phyloP scores from a whole-genome alignment of 2,888 invertebrate genomes.

The Lobophora halterata region DNA sequence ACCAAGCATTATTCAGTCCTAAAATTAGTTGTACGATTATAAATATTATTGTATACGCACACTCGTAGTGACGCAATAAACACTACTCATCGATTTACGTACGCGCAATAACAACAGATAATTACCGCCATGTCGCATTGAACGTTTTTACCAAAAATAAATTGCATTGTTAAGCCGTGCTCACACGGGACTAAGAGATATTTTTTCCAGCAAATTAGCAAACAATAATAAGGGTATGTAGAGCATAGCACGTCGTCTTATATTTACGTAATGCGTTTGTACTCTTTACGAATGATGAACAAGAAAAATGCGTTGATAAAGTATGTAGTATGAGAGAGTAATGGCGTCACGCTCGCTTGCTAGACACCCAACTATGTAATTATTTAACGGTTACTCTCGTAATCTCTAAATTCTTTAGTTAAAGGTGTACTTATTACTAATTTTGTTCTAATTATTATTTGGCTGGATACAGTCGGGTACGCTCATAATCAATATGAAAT shows the following conservation, averaged over 20 bases:
- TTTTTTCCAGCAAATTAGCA: conserved; percentile 41
- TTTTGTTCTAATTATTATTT: no score
- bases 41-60: conserved; percentile 6
- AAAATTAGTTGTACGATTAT: conserved; percentile 3
- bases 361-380: conserved; percentile 28
- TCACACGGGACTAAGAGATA: conserved; percentile 40
- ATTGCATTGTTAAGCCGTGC: conserved; percentile 19
- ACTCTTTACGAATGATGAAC: conserved; percentile 40
- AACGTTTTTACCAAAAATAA: conserved; percentile 15
- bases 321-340: conserved; percentile 25
- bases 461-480: no score
- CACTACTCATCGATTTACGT: conserved; percentile 22
- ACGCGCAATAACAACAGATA: conserved; percentile 26
- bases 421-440: conserved; percentile 8
- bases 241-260: conserved; percentile 47
- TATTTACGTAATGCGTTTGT: conserved; percentile 45
- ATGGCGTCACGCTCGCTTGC: conserved; percentile 33
- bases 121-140: conserved; percentile 8
- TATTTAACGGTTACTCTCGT: conserved; percentile 24
- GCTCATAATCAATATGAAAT: no score
- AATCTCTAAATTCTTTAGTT: conserved; percentile 29
- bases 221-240: conserved; percentile 49
- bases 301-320: conserved; percentile 33
- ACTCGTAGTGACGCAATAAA: conserved; percentile 19
- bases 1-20: conserved; percentile 7